Evolutionary conservation across 2,797 vertebrate genomes (phyloP), one percentile per base, ranked within the genome.

Genomic region (Tamandua tetradactyla): DNA sequence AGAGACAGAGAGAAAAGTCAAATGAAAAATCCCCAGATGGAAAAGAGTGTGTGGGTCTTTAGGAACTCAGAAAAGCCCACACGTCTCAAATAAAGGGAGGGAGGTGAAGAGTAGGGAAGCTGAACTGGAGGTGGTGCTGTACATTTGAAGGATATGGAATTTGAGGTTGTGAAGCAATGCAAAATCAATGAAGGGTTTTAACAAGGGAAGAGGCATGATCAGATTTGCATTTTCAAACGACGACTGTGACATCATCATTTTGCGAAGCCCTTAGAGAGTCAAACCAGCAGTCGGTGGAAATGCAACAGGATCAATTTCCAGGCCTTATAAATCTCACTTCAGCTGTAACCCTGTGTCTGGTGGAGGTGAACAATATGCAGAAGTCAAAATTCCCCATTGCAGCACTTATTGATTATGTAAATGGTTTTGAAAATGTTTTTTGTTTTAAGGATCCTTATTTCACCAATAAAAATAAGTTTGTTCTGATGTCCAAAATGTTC

Each of bases 221-320:
- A 81, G 2, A 68, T 81, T 87, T 81, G 81, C 23, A 89, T 42
- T 49, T 90, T 64, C 35, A 91, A 91, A 78, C 15, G 42, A 61
- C 61, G 37, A 47, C 25, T 79, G 61, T 1, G 0, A 59, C 3
- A 76, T 47, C 42, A 40, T 15, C 55, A 2, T 57, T 75, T 94
- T 93, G 6, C 71, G 17, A 87, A 79, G 12, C 0, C 23, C 15
- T n/a, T 64, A 5, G 7, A 82, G 32, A 14, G 5, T 32, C 44
- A 71, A 25, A n/a, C n/a, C 72, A 86, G 66, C 10, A n/a, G 18
- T 7, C 2, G 37, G 35, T 11, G 23, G 40, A 89, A 90, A 66
- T 69, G 75, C 40, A 37, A 68, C 17, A 1, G 17, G 81, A 89
- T 4, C 1, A 17, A 52, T 69, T 88, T 78, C 20, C 7, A 74